These are phyloP conservation scores for Hippolais icterina DNA, from an alignment of 2,113 vertebrate species.

Conservation along the genomic window DNA sequence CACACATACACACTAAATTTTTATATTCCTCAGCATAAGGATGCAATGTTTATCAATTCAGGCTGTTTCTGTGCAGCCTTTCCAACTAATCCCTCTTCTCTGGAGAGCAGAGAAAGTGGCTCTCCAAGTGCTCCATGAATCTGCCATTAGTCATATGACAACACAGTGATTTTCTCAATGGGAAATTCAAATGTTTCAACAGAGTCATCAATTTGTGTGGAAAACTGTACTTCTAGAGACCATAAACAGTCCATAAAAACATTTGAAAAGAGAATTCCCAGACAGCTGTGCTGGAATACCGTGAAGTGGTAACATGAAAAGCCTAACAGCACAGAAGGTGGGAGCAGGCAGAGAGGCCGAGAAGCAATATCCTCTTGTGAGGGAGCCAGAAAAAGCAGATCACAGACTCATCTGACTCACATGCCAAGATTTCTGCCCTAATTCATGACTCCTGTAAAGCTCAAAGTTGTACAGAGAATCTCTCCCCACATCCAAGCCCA, in stretches of 20 bases:
- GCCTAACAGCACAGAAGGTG: conserved; percentile 29
- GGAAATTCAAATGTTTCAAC: conserved; percentile 35
- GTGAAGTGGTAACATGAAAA: conserved; percentile 2
- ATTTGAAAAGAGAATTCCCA: conserved; percentile 31
- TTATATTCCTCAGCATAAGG: neutral
- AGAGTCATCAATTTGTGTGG: conserved; percentile 15
- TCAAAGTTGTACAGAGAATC: neutral
- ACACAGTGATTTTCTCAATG: neutral
- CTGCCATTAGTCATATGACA: conserved; percentile 14
- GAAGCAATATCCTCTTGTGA: conserved; percentile 50
- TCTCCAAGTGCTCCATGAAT: neutral
- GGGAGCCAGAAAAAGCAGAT: conserved; percentile 28
- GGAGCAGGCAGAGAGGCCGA: conserved; percentile 29
- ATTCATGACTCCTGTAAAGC: conserved; percentile 1
- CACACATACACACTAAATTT: neutral
- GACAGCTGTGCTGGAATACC: conserved; percentile 46
- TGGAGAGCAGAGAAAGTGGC: neutral
- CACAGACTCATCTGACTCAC: neutral
- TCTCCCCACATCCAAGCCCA: neutral
- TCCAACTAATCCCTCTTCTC: neutral
- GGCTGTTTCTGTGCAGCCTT: neutral
- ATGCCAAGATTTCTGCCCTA: conserved; percentile 21
- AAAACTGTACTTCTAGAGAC: conserved; percentile 42
- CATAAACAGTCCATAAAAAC: conserved; percentile 48
- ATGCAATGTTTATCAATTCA: neutral